These are phyloP conservation scores for Ooceraea biroi DNA, from an alignment of 1,140 invertebrate species.

Conservation along the genomic window DNA sequence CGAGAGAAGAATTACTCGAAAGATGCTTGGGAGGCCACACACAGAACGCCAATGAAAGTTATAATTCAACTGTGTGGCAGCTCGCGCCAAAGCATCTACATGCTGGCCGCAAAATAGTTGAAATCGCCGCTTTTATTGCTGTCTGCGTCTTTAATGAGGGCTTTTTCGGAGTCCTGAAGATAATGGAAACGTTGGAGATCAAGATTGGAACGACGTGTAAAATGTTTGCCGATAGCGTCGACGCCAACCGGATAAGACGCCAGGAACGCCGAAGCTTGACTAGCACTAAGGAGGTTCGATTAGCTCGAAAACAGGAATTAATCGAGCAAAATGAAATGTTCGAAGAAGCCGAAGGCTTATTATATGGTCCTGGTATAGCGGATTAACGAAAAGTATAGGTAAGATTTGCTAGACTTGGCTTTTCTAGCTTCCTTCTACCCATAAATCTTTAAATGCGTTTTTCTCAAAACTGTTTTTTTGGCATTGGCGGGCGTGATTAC, in stretches of 20 bases:
- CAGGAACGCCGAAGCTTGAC: conserved; percentile 1
- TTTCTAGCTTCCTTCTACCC: not conserved
- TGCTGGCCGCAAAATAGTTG: not conserved
- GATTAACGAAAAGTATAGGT: no score
- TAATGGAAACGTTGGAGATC: not conserved
- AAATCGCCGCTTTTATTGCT: not conserved
- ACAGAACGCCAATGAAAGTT: conserved; percentile 7
- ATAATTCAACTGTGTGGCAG: not conserved
- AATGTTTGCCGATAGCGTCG: conserved; percentile 3
- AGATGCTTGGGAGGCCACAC: conserved; percentile 14
- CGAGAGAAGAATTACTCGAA: not conserved
- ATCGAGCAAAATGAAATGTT: not conserved
- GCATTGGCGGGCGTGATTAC: not conserved
- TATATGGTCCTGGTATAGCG: not conserved
- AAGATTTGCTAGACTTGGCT: not conserved
- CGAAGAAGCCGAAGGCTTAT: not conserved
- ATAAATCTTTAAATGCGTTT: conserved; percentile 18
- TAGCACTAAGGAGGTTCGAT: conserved; percentile 5
- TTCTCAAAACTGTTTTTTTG: not conserved
- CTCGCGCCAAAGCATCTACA: not conserved
- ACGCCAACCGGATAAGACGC: not conserved
- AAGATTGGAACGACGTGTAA: not conserved
- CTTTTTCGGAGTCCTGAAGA: not conserved
- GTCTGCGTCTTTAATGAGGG: not conserved
- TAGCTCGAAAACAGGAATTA: not conserved